These are phyloP conservation scores for Ochotona princeps DNA, from an alignment of 2,113 vertebrate genomes.

Conservation along the genomic window DNA sequence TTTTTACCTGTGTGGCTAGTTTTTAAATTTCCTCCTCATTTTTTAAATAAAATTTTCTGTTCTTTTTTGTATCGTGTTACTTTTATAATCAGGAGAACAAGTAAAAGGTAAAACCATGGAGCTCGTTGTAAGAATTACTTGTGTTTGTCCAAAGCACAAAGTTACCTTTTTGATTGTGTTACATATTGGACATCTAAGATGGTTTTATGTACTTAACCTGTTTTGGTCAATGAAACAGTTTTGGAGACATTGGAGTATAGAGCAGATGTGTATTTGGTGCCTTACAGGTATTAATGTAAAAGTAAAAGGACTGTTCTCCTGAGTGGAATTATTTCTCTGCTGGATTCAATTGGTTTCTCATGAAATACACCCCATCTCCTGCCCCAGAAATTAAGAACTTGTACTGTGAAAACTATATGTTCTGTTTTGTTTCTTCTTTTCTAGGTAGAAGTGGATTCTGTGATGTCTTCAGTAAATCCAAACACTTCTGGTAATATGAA, in stretches of 20 bases:
- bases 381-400: slow-evolving; percentile 5
- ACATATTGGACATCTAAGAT: not conserved
- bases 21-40: not conserved
- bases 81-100: not conserved
- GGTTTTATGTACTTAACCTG: not conserved
- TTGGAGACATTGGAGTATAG: not conserved
- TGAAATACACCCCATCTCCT: not conserved
- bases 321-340: not conserved
- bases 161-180: not conserved
- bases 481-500: slow-evolving; percentile 74
- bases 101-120: not conserved
- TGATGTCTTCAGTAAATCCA: slow-evolving; percentile 75
- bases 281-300: not conserved
- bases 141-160: not conserved
- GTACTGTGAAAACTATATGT: not conserved
- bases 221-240: not conserved
- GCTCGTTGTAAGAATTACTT: not conserved
- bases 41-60: not conserved
- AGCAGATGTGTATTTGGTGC: not conserved
- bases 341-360: not conserved
- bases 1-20: not conserved
- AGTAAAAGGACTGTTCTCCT: not conserved
- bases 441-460: slow-evolving; percentile 81
- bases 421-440: slow-evolving; percentile 70
- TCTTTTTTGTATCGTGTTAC: not conserved